phyloP scores from a whole-genome alignment of 2,113 vertebrate species.

The Gallinago undulata region DNA sequence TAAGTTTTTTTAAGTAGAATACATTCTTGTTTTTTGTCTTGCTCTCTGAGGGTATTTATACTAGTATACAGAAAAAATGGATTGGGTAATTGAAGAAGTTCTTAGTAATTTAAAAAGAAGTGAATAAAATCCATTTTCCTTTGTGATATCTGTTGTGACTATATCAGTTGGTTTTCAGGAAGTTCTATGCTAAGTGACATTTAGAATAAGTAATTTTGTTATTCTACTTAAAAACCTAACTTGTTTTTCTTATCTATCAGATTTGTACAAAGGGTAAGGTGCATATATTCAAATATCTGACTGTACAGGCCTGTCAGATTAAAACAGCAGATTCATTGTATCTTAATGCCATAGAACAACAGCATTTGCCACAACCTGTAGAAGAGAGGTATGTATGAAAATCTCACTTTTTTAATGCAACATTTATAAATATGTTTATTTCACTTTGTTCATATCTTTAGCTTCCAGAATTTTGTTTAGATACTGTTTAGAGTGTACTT shows the following conservation, averaged over 20 bases:
- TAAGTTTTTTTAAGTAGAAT: neutral
- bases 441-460: neutral
- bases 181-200: neutral
- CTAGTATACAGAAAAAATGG: neutral
- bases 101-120: neutral
- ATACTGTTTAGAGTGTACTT: neutral
- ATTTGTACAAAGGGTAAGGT: constrained; percentile 95
- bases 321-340: constrained; percentile 88
- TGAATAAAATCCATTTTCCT: neutral
- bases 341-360: constrained; percentile 85
- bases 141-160: neutral
- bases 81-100: neutral
- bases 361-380: constrained; percentile 80
- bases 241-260: constrained; percentile 62
- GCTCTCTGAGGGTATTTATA: neutral
- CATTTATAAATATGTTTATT: neutral
- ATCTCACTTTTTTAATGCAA: neutral
- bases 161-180: neutral
- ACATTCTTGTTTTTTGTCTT: neutral
- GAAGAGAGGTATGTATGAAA: constrained; percentile 80
- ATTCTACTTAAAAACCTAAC: neutral
- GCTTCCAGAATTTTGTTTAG: neutral
- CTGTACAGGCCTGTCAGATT: constrained; percentile 89
- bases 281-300: constrained; percentile 96
- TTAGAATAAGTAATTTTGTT: neutral